Evolutionary conservation across 2,888 invertebrate genomes (phyloP), one percentile per base, ranked within the genome.

Genomic region (Lepidonotus clava): DNA sequence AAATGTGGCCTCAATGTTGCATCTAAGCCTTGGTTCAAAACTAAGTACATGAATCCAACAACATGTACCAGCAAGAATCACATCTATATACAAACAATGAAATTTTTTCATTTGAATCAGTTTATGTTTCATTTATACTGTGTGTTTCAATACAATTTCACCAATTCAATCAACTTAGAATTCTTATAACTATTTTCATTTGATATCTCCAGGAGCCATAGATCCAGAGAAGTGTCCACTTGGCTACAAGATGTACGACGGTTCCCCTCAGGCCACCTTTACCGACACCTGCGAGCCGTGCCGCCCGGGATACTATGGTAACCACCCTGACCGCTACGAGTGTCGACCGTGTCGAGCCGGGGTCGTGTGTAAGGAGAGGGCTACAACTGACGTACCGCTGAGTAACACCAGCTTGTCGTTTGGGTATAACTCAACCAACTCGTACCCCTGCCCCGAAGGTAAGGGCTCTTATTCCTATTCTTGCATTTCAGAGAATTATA

Each of bases 281-380:
- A 89, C 89, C 5, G 92, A 92, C 88, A 93, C 93, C 0, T 93
- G 93, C 88, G 91, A 93, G 46, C 92, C 92, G 0, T 93, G 93
- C 86, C 89, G 88, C 28, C 91, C 92, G 0, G 93, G 93, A 32
- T 91, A 90, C 38, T 93, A 91, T 89, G 93, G 93, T 28, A 91
- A 91, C 36, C 89, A 92, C 28, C 88, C 90, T 18, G 89, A 92
- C 84, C 90, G 93, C 4, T 88, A 89, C 18, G 89, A 89, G 11
- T 93, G 93, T 90, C 76, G 87, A 18, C 90, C 91, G 5, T 93
- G 93, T 88, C 89, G 92, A n/a, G 92, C 93, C 6, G 93, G 93
- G 28, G 92, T 93, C 61, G 93, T 93, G 66, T 93, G 93, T 87
- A 88, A 91, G 66, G 90, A 88, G 14, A 86, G 86, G 38, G 92